These are phyloP conservation scores for Cydia amplana DNA, from an alignment of 1,140 invertebrate genomes.

Conservation along the genomic window DNA sequence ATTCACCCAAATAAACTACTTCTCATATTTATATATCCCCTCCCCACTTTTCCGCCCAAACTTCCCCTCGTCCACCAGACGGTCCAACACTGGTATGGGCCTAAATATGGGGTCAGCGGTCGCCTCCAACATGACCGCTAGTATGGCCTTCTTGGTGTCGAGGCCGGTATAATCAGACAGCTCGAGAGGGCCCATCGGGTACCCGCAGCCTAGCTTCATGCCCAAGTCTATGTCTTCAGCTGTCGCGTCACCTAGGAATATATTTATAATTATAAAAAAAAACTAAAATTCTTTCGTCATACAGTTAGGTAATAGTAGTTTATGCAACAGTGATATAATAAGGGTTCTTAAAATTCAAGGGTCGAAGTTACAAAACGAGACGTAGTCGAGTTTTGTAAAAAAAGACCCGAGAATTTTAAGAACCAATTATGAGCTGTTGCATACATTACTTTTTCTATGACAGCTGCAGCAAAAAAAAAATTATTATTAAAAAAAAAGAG, in stretches of 20 bases:
- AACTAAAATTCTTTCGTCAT: background rate
- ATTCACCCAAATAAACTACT: too few species aligned
- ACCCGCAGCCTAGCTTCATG: constrained; percentile 91
- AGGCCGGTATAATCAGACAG: constrained; percentile 89
- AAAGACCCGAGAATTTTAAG: too few species aligned
- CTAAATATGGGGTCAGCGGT: constrained; percentile 87
- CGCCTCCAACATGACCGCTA: constrained; percentile 85
- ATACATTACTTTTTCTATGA: too few species aligned
- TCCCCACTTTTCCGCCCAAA: constrained; percentile 89
- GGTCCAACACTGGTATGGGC: constrained; percentile 82
- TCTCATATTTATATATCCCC: constrained; percentile 89
- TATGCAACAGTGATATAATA: too few species aligned
- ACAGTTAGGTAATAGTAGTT: too few species aligned
- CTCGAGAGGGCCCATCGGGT: constrained; percentile 92
- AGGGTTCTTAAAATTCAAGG: too few species aligned
- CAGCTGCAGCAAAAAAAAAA: too few species aligned
- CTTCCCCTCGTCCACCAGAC: constrained; percentile 88
- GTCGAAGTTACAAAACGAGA: too few species aligned
- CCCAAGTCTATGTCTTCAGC: constrained; percentile 87
- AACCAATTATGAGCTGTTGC: too few species aligned
- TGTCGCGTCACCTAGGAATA: constrained; percentile 82
- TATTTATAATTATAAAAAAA: background rate
- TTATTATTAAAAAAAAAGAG: too few species aligned
- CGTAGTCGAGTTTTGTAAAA: too few species aligned
- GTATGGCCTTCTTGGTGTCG: constrained; percentile 83